These are phyloP conservation scores for Tenthredo notha DNA, from an alignment of 2,888 invertebrate genomes.

Conservation along the genomic window DNA sequence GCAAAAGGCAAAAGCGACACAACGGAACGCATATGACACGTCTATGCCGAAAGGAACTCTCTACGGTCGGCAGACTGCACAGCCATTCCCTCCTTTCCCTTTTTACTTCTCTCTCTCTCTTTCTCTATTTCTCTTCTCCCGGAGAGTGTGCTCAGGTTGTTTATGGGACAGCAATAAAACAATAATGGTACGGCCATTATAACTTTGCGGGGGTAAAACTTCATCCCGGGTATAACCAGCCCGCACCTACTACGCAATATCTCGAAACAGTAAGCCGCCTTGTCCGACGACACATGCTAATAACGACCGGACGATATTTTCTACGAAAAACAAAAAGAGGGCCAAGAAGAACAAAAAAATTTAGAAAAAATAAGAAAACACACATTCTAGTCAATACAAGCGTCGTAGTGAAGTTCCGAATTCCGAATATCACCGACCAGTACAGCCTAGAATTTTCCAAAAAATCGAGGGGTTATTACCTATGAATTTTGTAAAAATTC, in stretches of 20 bases:
- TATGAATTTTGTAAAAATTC: no score
- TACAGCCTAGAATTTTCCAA: no score
- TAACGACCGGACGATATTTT: neutral
- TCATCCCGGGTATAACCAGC: neutral
- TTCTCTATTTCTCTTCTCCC: neutral
- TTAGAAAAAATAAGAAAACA: neutral
- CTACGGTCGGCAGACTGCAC: conserved; percentile 36
- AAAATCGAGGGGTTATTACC: no score
- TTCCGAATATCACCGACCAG: no score
- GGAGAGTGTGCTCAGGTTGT: conserved; percentile 61
- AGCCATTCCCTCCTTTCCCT: neutral
- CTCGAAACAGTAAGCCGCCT: conserved; percentile 28
- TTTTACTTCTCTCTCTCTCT: neutral
- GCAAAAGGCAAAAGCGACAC: neutral
- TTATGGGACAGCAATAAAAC: conserved; percentile 72
- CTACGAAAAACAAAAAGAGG: neutral
- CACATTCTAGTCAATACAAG: neutral
- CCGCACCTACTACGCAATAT: conserved; percentile 26
- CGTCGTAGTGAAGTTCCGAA: no score
- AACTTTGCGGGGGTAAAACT: conserved; percentile 61
- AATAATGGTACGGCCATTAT: conserved; percentile 70
- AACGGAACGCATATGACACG: neutral
- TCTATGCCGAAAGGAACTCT: conserved; percentile 8
- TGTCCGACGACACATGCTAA: conserved; percentile 46
- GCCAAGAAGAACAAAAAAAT: neutral